phyloP scores from a whole-genome alignment of 2,113 vertebrate species.

The Martes martes region DNA sequence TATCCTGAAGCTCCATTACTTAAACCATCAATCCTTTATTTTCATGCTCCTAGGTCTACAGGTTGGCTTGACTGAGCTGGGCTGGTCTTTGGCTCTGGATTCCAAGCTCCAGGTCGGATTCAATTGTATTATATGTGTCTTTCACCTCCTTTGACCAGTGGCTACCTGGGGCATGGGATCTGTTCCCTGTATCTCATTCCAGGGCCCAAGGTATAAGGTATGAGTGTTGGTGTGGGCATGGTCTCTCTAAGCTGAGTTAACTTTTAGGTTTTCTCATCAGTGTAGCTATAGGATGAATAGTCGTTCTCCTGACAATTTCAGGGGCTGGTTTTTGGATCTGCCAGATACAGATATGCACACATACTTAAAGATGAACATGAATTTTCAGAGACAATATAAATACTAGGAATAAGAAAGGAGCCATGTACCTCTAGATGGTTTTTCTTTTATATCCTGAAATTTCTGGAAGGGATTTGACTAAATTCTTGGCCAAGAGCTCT shows the following conservation, averaged over 20 bases:
- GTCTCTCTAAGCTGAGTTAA: not conserved
- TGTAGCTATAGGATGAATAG: not conserved
- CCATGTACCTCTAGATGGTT: not conserved
- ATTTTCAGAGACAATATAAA: not conserved
- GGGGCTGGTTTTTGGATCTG: not conserved
- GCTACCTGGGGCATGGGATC: not conserved
- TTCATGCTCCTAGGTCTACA: not conserved
- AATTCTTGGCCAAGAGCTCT: not conserved
- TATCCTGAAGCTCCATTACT: not conserved
- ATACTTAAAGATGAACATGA: not conserved
- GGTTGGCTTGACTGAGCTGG: not conserved
- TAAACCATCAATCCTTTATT: not conserved
- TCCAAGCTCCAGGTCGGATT: not conserved
- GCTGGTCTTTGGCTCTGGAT: not conserved
- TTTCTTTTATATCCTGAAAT: not conserved
- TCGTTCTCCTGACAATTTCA: not conserved
- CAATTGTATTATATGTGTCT: not conserved
- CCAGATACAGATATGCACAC: not conserved
- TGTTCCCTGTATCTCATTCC: not conserved
- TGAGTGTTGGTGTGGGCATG: not conserved
- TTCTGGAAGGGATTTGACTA: conserved; percentile 16
- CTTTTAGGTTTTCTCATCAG: not conserved
- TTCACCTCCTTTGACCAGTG: not conserved
- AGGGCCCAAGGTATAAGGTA: not conserved
- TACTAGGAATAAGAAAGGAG: not conserved